These are phyloP conservation scores for Therioaphis trifolii DNA, from an alignment of 2,888 invertebrate species.

Conservation along the genomic window DNA sequence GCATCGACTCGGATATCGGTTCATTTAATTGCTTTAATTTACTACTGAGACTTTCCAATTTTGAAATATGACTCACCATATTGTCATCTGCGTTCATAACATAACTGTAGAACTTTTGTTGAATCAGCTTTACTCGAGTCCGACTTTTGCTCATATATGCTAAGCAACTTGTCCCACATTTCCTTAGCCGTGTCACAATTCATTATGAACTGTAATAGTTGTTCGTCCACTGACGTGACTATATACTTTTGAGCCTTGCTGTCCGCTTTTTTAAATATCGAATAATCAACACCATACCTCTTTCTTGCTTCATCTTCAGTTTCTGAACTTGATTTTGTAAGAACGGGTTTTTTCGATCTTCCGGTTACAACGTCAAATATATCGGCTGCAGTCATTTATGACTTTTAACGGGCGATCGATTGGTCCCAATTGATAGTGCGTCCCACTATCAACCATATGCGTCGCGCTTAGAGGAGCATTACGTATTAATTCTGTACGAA, in stretches of 20 bases:
- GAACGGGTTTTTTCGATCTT: background rate
- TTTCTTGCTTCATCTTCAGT: slow-evolving; percentile 6
- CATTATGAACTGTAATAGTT: slow-evolving; percentile 2
- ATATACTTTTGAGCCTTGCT: slow-evolving; percentile 11
- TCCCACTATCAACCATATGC: no score
- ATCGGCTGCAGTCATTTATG: background rate
- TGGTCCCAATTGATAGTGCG: no score
- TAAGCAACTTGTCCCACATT: background rate
- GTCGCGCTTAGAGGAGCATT: no score
- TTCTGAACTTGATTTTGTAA: background rate
- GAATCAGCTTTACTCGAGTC: background rate
- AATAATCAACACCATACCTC: background rate
- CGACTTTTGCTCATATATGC: background rate
- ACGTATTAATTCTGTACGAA: no score
- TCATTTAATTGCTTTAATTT: background rate
- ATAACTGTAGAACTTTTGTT: slow-evolving; percentile 33
- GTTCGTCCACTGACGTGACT: background rate
- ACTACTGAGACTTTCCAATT: background rate
- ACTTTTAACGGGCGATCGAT: no score
- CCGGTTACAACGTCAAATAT: background rate
- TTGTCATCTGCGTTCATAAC: background rate
- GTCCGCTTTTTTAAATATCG: background rate
- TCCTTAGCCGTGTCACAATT: slow-evolving; percentile 12
- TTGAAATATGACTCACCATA: background rate
- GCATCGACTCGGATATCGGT: background rate